Base-by-base conservation (phyloP, 2,113 vertebrate species). In the Taxidea taxus region DNA sequence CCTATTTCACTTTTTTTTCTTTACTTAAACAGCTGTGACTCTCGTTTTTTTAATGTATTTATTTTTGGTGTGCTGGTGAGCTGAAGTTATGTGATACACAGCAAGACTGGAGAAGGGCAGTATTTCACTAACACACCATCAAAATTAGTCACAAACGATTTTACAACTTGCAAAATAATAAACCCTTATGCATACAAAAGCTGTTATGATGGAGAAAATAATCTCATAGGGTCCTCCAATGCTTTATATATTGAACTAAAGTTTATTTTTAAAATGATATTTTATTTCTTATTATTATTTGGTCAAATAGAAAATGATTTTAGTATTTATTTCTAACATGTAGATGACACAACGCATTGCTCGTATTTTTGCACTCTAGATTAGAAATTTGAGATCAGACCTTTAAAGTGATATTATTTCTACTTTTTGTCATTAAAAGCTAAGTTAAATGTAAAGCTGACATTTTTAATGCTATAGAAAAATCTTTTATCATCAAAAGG, bases 391-490 rank as follows among this genome's bases (percentile, higher is more conserved):
- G 85, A 84, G 51, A 29, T 75, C 49, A 91, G 34, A 88, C 21
- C 81, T 80, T 96, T 70, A 85, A 47, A 92, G 37, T 87, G 25
- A 78, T 3, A 44, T 12, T 87, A 77, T 92, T 92, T 72, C 42
- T 88, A 68, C 44, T 42, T 42, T 94, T 88, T 74, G 86, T 87
- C 37, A 82, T 91, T 95, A 95, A 95, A 96, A 91, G 56, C 29
- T 85, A 62, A 97, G 86, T 87, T 72, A 89, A 90, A 95, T 74
- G 49, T 89, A 96, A 97, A 97, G 56, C 25, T 91, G 54, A 94
- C 27, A 77, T 91, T 60, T 83, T 96, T 91, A 87, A 78, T 70
- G 64, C 42, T 90, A 92, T 25, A 16, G 14, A 75, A 96, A 92
- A 72, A 4, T 6, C 8, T 87, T 87, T 95, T 87, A 60, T 92